Conservation (phyloP, 2,113 vertebrate species). For the Rattus rattus region DNA sequence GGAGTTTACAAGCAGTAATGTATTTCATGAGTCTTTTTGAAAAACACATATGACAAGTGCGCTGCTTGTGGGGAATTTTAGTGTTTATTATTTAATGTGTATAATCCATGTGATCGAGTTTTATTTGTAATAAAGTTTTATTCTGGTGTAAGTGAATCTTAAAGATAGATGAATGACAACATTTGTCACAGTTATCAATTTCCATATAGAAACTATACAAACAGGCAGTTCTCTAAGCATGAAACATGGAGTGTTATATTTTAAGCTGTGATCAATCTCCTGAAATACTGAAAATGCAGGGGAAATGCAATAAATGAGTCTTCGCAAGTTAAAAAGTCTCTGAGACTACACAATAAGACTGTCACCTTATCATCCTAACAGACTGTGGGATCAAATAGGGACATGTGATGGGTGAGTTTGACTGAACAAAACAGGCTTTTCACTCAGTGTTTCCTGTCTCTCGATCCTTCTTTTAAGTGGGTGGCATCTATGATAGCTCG, state of each 20-base stretch:
- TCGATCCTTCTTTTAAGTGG: neutral
- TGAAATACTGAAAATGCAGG: neutral
- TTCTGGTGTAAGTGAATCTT: neutral
- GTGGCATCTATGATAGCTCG: neutral
- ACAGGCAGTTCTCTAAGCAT: neutral
- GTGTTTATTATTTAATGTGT: neutral
- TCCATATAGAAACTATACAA: neutral
- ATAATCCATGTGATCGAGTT: neutral
- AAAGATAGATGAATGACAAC: neutral
- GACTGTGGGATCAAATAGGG: constrained; percentile 61
- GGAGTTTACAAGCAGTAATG: constrained; percentile 31
- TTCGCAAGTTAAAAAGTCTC: constrained; percentile 1
- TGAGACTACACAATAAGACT: constrained; percentile 63
- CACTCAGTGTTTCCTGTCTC: neutral
- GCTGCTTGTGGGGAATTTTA: neutral
- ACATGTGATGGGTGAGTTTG: constrained; percentile 34
- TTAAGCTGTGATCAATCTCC: constrained; percentile 3
- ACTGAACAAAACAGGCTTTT: constrained; percentile 8
- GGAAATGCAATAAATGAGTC: neutral
- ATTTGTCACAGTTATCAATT: neutral
- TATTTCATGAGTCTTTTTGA: constrained; percentile 35
- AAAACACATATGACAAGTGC: neutral
- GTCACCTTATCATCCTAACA: constrained; percentile 41
- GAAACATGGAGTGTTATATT: neutral
- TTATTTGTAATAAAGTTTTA: neutral